phyloP scores from a whole-genome alignment of 2,888 invertebrate species.

The Melanchra persicariae region DNA sequence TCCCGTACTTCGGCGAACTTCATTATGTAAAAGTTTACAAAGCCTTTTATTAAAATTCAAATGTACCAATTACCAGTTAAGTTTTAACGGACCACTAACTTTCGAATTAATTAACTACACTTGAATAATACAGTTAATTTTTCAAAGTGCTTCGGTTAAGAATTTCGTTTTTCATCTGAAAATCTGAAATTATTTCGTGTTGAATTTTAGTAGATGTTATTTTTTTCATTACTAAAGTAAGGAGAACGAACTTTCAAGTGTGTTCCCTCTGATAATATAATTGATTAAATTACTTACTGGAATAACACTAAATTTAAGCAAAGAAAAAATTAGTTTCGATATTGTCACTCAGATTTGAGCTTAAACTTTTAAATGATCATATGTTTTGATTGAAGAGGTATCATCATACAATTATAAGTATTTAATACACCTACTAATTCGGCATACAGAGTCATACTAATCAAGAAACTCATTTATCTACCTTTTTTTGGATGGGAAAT shows the following conservation, averaged over 20 bases:
- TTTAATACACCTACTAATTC: background rate
- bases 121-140: slow-evolving; percentile 23
- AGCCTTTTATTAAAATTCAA: slow-evolving; percentile 62
- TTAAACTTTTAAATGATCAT: too few species aligned
- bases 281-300: background rate
- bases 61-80: slow-evolving; percentile 50
- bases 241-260: background rate
- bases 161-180: slow-evolving; percentile 10
- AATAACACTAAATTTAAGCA: background rate
- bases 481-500: too few species aligned
- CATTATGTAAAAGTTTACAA: slow-evolving; percentile 57
- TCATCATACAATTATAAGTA: background rate
- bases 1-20: slow-evolving; percentile 42
- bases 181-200: background rate
- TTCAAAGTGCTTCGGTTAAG: background rate
- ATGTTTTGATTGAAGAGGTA: too few species aligned
- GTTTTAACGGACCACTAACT: slow-evolving; percentile 52
- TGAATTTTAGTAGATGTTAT: slow-evolving; percentile 4
- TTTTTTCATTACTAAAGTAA: background rate
- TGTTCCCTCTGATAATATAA: background rate
- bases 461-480: background rate
- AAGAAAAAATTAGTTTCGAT: background rate
- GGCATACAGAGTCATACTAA: background rate
- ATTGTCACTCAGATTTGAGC: too few species aligned
- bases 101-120: slow-evolving; percentile 41